Base-by-base conservation (phyloP, 2,113 vertebrate species). In the Mesembrinibis cayennensis region DNA sequence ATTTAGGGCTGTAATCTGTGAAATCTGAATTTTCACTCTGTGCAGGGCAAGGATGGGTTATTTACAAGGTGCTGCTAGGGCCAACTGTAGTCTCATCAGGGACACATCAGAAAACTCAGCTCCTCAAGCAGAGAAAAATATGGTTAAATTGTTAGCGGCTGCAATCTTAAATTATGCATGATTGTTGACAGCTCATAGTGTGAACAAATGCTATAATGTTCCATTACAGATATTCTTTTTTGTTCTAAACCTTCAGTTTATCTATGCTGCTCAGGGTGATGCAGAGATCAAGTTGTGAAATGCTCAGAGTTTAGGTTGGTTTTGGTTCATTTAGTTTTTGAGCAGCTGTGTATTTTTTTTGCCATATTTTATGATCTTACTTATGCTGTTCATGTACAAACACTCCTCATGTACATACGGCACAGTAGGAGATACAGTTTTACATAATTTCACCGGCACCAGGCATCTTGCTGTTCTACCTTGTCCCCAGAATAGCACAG, bases 121-220 rank as follows among this genome's bases (percentile, higher is more conserved):
- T 92, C 29, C 25, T 90, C 70, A 82, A 80, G 59, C 38, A 92
- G 58, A 95, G 71, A 62, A 88, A 92, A 96, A 40, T 49, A 55
- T 29, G 11, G 49, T 69, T 81, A 90, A 91, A 86, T 88, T 85
- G 62, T 94, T 96, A 85, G n/a, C 0, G 16, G 6, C 13, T 96
- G 36, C 53, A 66, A 6, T 85, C 62, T 91, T 93, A 90, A 96
- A 96, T 94, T 94, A 95, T 94, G 81, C 62, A 91, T 88, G 56
- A 88, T 72, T 88, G 66, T 92, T 96, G 82, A 93, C 84, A 93
- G 78, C 73, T 96, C 78, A 62, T 38, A 77, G 70, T 80, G 74
- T 80, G 90, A 95, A 93, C 20, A 95, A 95, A 93, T 58, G 58
- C 7, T 83, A 34, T 80, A 82, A 93, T 73, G 58, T 69, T 96